phyloP scores from a whole-genome alignment of 2,888 invertebrate species.

The Metellina segmentata region DNA sequence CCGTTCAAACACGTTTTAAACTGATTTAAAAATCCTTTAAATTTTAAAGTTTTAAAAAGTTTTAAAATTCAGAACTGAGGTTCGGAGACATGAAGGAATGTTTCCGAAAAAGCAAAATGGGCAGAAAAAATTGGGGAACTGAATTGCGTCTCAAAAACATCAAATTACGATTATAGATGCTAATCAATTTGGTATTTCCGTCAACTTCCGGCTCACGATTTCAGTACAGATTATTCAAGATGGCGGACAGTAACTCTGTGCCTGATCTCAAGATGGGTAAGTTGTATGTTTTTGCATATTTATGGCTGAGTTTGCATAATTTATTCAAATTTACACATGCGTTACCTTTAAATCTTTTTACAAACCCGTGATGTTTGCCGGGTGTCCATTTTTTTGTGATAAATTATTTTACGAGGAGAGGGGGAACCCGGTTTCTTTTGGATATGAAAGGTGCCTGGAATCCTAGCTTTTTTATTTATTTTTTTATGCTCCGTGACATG shows the following conservation, averaged over 20 bases:
- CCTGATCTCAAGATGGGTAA: constrained; percentile 75
- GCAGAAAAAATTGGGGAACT: constrained; percentile 2
- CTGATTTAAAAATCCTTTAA: constrained; percentile 69
- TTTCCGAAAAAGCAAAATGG: not conserved
- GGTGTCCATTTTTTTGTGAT: not conserved
- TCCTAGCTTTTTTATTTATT: constrained; percentile 52
- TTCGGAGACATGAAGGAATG: not conserved
- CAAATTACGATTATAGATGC: constrained; percentile 61
- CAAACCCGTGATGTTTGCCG: not conserved
- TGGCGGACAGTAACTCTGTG: constrained; percentile 75
- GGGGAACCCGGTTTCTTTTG: constrained; percentile 14
- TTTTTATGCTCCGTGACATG: constrained; percentile 39
- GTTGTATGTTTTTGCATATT: constrained; percentile 72
- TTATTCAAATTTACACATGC: constrained; percentile 62
- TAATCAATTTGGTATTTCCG: constrained; percentile 76
- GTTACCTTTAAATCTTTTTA: not conserved
- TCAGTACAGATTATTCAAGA: constrained; percentile 74
- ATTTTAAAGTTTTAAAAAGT: constrained; percentile 74
- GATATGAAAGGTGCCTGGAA: constrained; percentile 27
- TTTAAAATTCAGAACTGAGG: constrained; percentile 45
- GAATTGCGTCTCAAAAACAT: constrained; percentile 1
- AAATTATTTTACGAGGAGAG: not conserved
- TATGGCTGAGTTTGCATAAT: constrained; percentile 72
- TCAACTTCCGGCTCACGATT: constrained; percentile 76
- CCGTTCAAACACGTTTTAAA: constrained; percentile 42